phyloP scores from a whole-genome alignment of 2,113 vertebrate genomes.

The Ellobius talpinus region DNA sequence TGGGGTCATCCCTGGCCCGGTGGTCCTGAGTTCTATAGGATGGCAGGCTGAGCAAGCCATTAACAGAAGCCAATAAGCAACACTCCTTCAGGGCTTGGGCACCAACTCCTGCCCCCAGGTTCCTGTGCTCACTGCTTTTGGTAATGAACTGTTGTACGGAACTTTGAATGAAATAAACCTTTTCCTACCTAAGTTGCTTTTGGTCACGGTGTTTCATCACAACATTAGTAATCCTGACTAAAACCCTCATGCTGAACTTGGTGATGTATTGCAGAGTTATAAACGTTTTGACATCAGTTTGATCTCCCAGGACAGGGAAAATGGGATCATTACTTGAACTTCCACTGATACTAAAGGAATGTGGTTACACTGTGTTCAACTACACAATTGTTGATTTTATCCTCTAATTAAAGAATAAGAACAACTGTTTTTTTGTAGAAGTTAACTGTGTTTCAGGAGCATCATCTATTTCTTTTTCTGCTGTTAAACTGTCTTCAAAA shows the following conservation, averaged over 20 bases:
- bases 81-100: no score
- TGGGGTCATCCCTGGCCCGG: no score
- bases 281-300: conserved; percentile 63
- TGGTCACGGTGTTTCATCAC: neutral
- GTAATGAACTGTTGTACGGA: no score
- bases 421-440: conserved; percentile 10
- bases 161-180: no score
- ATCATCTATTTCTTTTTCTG: neutral
- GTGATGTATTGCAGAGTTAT: conserved; percentile 51
- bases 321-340: conserved; percentile 19
- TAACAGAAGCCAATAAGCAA: no score
- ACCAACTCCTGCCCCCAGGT: no score
- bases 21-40: no score
- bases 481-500: conserved; percentile 37
- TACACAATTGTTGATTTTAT: conserved; percentile 50
- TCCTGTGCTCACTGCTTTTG: no score
- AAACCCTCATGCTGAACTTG: neutral
- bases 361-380: conserved; percentile 48
- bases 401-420: conserved; percentile 30
- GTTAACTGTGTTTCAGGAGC: conserved; percentile 42
- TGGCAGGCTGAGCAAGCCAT: no score
- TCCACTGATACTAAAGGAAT: conserved; percentile 26
- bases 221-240: no score
- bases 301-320: conserved; percentile 52
- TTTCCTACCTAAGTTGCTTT: no score